These are phyloP conservation scores for Amblyornis subalaris DNA, from an alignment of 2,113 vertebrate species.

Conservation along the genomic window DNA sequence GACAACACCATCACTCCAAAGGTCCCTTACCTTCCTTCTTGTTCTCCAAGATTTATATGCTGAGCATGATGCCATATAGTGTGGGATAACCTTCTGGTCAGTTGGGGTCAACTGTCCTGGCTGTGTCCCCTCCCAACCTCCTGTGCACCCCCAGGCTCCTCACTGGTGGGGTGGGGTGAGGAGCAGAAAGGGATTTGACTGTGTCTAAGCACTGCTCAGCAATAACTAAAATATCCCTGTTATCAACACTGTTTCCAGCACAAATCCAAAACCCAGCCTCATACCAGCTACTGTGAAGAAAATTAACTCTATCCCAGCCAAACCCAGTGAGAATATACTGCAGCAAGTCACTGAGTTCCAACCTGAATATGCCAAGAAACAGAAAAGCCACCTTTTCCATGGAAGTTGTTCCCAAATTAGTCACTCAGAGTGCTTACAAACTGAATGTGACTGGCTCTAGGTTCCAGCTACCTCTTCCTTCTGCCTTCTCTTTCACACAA, in stretches of 20 bases:
- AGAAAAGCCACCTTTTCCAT: background rate
- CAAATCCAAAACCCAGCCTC: background rate
- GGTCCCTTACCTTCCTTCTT: background rate
- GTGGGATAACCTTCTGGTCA: background rate
- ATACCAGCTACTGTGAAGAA: background rate
- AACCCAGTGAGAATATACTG: background rate
- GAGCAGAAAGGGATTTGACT: background rate
- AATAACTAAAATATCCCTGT: background rate
- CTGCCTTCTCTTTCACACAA: background rate
- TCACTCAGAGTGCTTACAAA: background rate
- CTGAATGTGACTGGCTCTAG: background rate
- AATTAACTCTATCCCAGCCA: background rate
- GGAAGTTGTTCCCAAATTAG: background rate
- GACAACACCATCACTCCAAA: background rate
- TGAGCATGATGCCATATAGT: background rate
- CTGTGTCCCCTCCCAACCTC: background rate
- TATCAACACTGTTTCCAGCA: background rate
- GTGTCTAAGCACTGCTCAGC: background rate
- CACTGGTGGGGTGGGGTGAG: rapidly evolving
- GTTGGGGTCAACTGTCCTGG: background rate
- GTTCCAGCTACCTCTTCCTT: background rate
- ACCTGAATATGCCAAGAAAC: background rate
- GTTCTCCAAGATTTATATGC: background rate
- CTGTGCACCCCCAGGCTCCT: background rate
- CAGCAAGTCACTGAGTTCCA: background rate